Percentiles rank a stretch among this genome's conserved stretches.
These are phyloP conservation scores for Florisuga fusca DNA, from an alignment of 2,797 vertebrate species.

Conservation along the genomic window DNA sequence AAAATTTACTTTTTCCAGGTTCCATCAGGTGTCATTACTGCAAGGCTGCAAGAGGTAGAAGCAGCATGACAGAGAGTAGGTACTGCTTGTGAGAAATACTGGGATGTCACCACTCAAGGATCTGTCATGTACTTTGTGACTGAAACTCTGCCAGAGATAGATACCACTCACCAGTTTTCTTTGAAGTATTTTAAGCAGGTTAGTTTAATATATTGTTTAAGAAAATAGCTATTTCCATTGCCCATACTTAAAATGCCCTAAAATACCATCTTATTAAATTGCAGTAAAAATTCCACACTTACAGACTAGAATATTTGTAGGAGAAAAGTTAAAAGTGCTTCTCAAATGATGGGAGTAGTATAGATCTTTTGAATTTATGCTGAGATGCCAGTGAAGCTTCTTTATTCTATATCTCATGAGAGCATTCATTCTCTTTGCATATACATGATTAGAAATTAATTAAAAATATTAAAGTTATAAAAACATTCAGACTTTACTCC, in stretches of 20 bases:
- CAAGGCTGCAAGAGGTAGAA: slow-evolving; percentile 83
- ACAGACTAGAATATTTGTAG: background rate
- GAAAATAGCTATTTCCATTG: background rate
- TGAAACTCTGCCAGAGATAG: slow-evolving; percentile 86
- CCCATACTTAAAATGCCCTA: background rate
- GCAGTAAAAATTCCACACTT: background rate
- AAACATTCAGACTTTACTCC: background rate
- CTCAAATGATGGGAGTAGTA: background rate
- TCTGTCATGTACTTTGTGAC: slow-evolving; percentile 87
- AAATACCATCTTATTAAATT: background rate
- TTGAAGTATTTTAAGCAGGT: slow-evolving; percentile 91
- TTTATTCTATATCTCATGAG: background rate
- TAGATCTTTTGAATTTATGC: background rate
- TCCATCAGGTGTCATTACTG: slow-evolving; percentile 83
- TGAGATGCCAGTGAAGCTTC: background rate
- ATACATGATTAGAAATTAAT: background rate
- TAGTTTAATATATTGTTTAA: background rate
- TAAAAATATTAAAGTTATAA: background rate
- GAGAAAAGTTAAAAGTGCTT: background rate
- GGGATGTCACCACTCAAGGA: slow-evolving; percentile 82
- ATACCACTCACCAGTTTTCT: slow-evolving; percentile 88
- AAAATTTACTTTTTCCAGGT: slow-evolving; percentile 67
- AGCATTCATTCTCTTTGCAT: background rate
- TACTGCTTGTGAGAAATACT: slow-evolving; percentile 80
- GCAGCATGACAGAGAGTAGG: slow-evolving; percentile 85